Evolutionary conservation across 2,888 invertebrate genomes (phyloP).

Genomic region (Leucoptera coffeella): DNA sequence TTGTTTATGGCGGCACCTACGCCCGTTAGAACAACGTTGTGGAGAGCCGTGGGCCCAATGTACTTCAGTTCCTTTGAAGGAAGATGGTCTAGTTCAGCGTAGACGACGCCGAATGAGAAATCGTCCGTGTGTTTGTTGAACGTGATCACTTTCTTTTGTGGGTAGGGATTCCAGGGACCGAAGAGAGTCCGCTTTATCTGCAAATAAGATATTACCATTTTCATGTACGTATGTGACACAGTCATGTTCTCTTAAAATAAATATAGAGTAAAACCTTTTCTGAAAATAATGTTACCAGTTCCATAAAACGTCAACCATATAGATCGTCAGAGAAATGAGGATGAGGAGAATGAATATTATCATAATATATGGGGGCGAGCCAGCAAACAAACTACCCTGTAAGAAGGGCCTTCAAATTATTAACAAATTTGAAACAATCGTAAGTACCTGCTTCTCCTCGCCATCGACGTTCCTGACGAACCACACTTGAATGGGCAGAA

Average conservation of each 20-base stretch:
- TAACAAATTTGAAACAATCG: too few species aligned
- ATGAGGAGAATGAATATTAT: too few species aligned
- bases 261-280: too few species aligned
- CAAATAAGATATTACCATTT: slow-evolving; percentile 10
- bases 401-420: too few species aligned
- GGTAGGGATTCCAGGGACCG: slow-evolving; percentile 87
- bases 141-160: slow-evolving; percentile 97
- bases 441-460: slow-evolving; percentile 44
- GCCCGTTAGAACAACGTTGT: slow-evolving; percentile 61
- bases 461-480: slow-evolving; percentile 58
- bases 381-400: too few species aligned
- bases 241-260: too few species aligned
- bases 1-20: slow-evolving; percentile 73
- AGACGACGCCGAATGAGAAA: slow-evolving; percentile 86
- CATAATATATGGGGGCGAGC: too few species aligned
- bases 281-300: too few species aligned
- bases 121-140: slow-evolving; percentile 92
- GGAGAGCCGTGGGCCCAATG: slow-evolving; percentile 69
- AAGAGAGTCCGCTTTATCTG: slow-evolving; percentile 84
- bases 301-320: too few species aligned
- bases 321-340: too few species aligned
- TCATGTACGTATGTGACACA: too few species aligned
- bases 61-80: slow-evolving; percentile 57
- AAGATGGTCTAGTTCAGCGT: slow-evolving; percentile 80
- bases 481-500: slow-evolving; percentile 84